These are phyloP conservation scores for Folsomia manolachei DNA, from an alignment of 2,888 invertebrate genomes.

Conservation along the genomic window DNA sequence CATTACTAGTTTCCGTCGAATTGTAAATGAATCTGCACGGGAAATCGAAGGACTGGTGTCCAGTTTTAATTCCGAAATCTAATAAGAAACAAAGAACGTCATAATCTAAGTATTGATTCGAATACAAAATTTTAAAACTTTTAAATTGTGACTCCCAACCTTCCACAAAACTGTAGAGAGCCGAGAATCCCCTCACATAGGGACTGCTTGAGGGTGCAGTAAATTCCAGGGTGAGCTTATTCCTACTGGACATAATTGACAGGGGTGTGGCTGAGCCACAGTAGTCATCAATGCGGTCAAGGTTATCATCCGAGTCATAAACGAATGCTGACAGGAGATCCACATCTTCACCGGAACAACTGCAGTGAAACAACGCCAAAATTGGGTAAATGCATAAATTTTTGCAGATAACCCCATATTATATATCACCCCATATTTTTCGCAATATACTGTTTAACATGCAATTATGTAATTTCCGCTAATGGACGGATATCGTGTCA, in stretches of 20 bases:
- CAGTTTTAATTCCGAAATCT: slow-evolving; percentile 87
- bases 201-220: slow-evolving; percentile 73
- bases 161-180: slow-evolving; percentile 82
- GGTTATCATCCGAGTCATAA: slow-evolving; percentile 66
- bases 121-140: background rate
- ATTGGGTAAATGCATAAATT: slow-evolving; percentile 9
- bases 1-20: slow-evolving; percentile 73
- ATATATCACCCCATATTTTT: too few species aligned
- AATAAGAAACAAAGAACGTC: slow-evolving; percentile 50
- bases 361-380: slow-evolving; percentile 57
- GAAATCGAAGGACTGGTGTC: slow-evolving; percentile 69
- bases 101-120: too few species aligned
- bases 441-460: too few species aligned
- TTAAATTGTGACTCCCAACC: slow-evolving; percentile 63
- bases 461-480: too few species aligned
- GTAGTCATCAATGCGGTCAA: slow-evolving; percentile 81
- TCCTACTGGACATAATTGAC: slow-evolving; percentile 83
- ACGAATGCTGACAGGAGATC: slow-evolving; percentile 68
- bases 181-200: slow-evolving; percentile 79
- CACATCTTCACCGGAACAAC: slow-evolving; percentile 76
- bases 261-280: slow-evolving; percentile 80
- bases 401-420: background rate
- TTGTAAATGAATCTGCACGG: slow-evolving; percentile 87
- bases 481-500: too few species aligned
- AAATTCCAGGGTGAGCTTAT: slow-evolving; percentile 81